Percentiles rank a stretch among this genome's conserved stretches.
Conservation (phyloP, 2,888 invertebrate genomes). For the Galerucella pusilla region DNA sequence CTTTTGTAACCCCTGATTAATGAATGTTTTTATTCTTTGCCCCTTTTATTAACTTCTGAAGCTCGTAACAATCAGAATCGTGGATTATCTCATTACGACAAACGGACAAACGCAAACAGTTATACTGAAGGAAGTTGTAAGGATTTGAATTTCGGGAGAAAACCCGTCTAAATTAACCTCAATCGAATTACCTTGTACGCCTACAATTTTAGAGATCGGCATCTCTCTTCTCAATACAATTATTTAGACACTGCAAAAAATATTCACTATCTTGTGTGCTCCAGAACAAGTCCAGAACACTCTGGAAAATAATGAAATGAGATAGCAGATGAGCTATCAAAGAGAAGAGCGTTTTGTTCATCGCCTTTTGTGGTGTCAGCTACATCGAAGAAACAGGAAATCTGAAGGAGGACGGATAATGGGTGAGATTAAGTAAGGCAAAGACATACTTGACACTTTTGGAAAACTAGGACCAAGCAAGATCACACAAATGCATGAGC, state of each 20-base stretch:
- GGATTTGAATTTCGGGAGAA: slow-evolving; percentile 10
- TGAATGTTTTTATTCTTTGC: neutral
- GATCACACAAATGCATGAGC: too few species aligned
- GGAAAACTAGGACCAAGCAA: too few species aligned
- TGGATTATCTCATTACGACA: neutral
- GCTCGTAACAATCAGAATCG: slow-evolving; percentile 12
- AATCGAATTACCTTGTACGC: slow-evolving; percentile 15
- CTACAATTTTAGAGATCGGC: neutral
- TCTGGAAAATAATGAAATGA: too few species aligned
- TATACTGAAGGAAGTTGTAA: slow-evolving; percentile 12
- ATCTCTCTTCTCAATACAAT: neutral
- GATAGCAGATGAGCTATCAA: too few species aligned
- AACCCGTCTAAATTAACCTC: slow-evolving; percentile 20
- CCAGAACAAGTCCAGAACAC: too few species aligned
- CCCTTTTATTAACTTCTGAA: neutral
- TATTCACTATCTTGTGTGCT: too few species aligned
- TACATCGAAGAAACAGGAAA: too few species aligned
- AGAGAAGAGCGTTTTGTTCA: too few species aligned
- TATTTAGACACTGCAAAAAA: slow-evolving; percentile 3
- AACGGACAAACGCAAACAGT: slow-evolving; percentile 16
- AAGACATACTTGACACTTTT: too few species aligned
- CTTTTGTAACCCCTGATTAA: neutral
- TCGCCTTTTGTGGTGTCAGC: too few species aligned
- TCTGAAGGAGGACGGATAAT: too few species aligned
- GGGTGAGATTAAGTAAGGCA: too few species aligned